These are phyloP conservation scores for Natator depressus DNA, from an alignment of 2,113 vertebrate genomes.

Conservation along the genomic window DNA sequence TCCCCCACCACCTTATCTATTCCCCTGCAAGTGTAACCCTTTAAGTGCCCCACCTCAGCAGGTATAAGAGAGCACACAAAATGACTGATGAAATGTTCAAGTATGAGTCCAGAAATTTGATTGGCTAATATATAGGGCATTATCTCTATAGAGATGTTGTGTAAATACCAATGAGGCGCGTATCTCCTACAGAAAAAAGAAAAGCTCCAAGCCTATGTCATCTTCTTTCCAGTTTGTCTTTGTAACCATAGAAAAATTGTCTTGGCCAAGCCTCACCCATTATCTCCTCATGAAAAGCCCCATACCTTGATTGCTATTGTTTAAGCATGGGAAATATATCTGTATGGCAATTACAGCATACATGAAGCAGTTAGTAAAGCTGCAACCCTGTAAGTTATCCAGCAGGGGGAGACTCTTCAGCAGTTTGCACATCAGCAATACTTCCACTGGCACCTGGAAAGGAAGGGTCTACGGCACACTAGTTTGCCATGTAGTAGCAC, in stretches of 20 bases:
- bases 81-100: neutral
- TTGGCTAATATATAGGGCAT: neutral
- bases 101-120: neutral
- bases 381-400: neutral
- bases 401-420: neutral
- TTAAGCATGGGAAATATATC: neutral
- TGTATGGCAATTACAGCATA: neutral
- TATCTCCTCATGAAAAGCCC: neutral
- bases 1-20: neutral
- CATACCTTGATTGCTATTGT: neutral
- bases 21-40: neutral
- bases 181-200: neutral
- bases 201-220: neutral
- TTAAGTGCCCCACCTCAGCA: neutral
- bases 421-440: neutral
- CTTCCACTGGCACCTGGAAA: too few relatives aligned
- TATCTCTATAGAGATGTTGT: neutral
- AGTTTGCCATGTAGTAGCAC: too few relatives aligned
- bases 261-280: fast-evolving
- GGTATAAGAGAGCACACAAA: neutral
- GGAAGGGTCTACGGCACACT: too few relatives aligned
- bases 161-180: neutral
- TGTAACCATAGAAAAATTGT: neutral
- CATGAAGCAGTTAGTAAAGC: neutral
- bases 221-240: neutral